Percentiles rank a stretch among this genome's conserved stretches.
Evolutionary conservation across 2,113 vertebrate genomes (phyloP).

Genomic region (Corvus hawaiiensis): DNA sequence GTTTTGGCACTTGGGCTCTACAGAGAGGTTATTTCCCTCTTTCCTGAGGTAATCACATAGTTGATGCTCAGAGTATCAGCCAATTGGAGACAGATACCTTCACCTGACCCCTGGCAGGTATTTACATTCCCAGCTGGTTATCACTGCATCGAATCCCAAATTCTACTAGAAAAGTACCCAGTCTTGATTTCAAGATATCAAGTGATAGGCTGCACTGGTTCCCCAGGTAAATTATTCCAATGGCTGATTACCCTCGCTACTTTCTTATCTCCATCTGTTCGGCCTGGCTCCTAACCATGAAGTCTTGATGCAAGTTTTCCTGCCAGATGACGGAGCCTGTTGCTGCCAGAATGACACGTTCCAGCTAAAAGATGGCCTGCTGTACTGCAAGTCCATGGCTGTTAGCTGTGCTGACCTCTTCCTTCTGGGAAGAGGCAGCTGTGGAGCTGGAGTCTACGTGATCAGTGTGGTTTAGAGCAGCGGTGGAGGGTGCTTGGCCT

Average conservation of each 20-base stretch:
- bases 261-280: slow-evolving; percentile 21
- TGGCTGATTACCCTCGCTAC: background rate
- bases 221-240: slow-evolving; percentile 1
- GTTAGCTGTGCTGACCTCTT: background rate
- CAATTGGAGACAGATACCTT: background rate
- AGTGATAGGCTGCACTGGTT: background rate
- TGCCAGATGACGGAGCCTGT: background rate
- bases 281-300: background rate
- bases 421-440: background rate
- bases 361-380: background rate
- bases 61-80: background rate
- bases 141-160: background rate
- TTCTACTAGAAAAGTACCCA: background rate
- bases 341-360: background rate
- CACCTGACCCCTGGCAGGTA: background rate
- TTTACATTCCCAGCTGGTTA: slow-evolving; percentile 3
- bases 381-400: background rate
- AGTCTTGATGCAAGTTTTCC: background rate
- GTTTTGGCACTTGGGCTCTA: background rate
- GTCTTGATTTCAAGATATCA: slow-evolving; percentile 16
- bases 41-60: background rate
- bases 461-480: background rate
- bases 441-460: background rate
- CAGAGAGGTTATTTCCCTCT: background rate
- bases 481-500: background rate